Conservation (phyloP, 2,797 vertebrate species). For the Potorous gilbertii region DNA sequence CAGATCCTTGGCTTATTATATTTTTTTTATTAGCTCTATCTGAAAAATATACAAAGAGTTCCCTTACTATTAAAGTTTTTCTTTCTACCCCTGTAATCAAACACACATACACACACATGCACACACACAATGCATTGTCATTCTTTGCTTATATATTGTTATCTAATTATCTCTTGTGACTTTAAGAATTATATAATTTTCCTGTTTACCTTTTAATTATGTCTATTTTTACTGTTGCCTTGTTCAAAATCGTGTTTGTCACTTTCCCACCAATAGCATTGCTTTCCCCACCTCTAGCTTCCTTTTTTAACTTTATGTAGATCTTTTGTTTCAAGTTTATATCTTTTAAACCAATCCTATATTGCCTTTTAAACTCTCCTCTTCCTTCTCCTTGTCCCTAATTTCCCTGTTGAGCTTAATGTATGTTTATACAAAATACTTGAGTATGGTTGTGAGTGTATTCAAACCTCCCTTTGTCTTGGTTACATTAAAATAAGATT, state of each 20-base stretch:
- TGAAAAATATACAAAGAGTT: too few species aligned
- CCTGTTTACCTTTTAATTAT: background rate
- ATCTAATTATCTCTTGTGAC: too few species aligned
- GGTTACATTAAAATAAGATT: background rate
- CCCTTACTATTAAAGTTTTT: too few species aligned
- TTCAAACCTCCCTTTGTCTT: background rate
- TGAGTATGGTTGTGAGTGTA: background rate
- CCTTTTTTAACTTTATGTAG: background rate
- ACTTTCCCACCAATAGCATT: background rate
- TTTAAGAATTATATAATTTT: background rate
- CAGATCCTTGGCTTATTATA: too few species aligned
- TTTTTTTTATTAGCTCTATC: too few species aligned
- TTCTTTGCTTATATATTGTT: too few species aligned
- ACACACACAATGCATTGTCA: too few species aligned
- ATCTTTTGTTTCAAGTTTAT: background rate
- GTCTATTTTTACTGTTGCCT: background rate
- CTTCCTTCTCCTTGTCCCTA: background rate
- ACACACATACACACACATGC: too few species aligned
- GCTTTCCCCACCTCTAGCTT: background rate
- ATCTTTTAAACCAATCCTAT: background rate
- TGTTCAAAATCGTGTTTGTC: background rate
- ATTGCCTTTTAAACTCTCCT: background rate
- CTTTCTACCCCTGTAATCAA: too few species aligned
- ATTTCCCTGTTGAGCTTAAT: background rate
- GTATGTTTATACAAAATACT: background rate